These are phyloP conservation scores for Hippocampus kuda DNA, from an alignment of 2,797 vertebrate genomes.

Conservation along the genomic window DNA sequence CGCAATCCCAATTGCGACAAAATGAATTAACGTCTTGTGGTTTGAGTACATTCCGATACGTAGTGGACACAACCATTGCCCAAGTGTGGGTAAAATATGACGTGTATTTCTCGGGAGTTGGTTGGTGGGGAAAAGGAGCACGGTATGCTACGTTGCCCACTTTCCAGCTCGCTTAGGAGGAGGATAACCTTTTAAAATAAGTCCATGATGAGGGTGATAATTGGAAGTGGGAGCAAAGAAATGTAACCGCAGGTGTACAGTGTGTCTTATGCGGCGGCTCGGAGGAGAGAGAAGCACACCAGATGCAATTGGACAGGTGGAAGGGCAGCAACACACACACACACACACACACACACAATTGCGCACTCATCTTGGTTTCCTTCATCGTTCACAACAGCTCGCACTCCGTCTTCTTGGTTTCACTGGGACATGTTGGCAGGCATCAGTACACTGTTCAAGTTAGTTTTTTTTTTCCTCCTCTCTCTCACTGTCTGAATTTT, in stretches of 20 bases:
- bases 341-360: background rate
- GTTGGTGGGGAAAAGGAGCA: too few species aligned
- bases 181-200: background rate
- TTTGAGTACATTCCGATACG: too few species aligned
- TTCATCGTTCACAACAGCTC: background rate
- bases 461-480: background rate
- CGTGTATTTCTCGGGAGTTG: too few species aligned
- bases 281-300: background rate
- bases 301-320: background rate
- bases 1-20: too few species aligned
- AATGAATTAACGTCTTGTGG: too few species aligned
- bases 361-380: background rate
- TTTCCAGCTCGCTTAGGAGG: background rate
- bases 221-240: background rate
- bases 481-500: conserved; percentile 6
- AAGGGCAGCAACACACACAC: background rate
- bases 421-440: conserved; percentile 12
- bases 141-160: too few species aligned
- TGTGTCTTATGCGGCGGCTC: background rate
- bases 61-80: too few species aligned
- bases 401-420: conserved; percentile 13
- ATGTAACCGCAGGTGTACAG: background rate
- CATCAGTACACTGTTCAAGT: conserved; percentile 9
- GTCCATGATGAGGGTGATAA: background rate
- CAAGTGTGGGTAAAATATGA: too few species aligned